A percentile compares a stretch with the other conserved stretches of the same genome.
Conservation (phyloP, 64 coral and sea anemone genomes). For the Pocillopora damicornis region DNA sequence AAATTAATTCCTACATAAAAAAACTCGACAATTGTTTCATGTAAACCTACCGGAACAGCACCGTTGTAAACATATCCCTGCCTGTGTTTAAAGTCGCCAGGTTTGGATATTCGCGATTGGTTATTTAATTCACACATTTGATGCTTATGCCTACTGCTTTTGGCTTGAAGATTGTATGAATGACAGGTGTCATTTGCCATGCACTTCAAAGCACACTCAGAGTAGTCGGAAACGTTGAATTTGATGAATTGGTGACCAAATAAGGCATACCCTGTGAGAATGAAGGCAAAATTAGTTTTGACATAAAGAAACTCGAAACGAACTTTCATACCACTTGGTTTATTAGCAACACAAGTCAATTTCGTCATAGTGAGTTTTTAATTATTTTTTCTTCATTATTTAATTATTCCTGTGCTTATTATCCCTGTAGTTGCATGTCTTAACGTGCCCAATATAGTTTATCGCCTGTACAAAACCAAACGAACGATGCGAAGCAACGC, state of each 20-base stretch:
- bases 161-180: background rate
- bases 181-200: slow-evolving; percentile 12
- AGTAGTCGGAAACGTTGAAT: background rate
- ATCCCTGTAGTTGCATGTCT: too few relatives aligned
- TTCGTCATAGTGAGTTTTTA: too few relatives aligned
- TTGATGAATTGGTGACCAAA: background rate
- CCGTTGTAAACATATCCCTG: background rate
- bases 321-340: too few relatives aligned
- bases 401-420: too few relatives aligned
- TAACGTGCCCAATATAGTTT: too few relatives aligned
- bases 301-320: too few relatives aligned
- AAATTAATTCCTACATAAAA: too few relatives aligned
- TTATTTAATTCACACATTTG: background rate
- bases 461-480: too few relatives aligned
- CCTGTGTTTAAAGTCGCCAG: background rate
- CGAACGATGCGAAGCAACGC: too few relatives aligned
- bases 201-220: background rate
- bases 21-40: too few relatives aligned
- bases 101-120: background rate
- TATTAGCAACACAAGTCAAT: too few relatives aligned
- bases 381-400: too few relatives aligned
- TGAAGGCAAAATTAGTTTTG: background rate
- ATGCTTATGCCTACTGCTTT: background rate
- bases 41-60: background rate
- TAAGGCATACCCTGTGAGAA: background rate